Percentiles rank a stretch among this genome's conserved stretches.
These are phyloP conservation scores for Macrochelys suwanniensis DNA, from an alignment of 2,797 vertebrate species.

Conservation along the genomic window DNA sequence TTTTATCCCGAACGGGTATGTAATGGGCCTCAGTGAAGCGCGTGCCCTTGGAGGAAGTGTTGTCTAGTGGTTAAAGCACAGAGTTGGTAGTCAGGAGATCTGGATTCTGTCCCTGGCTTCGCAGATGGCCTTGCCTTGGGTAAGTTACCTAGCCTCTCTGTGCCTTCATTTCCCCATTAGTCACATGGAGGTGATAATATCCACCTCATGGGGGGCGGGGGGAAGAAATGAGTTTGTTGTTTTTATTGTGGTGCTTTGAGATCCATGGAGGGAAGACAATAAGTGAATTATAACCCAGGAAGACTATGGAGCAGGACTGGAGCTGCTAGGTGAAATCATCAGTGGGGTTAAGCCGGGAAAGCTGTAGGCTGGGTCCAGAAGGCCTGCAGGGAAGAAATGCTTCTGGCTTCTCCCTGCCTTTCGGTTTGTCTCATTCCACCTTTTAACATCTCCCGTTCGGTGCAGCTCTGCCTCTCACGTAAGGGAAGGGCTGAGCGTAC, in stretches of 20 bases:
- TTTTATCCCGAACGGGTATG: too few relatives aligned
- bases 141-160: too few relatives aligned
- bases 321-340: background rate
- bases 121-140: background rate
- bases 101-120: background rate
- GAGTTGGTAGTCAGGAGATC: background rate
- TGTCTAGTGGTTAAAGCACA: background rate
- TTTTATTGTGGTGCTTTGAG: background rate
- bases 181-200: too few relatives aligned
- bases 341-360: background rate
- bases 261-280: background rate
- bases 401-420: background rate
- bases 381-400: background rate
- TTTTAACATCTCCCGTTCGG: background rate
- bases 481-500: too few relatives aligned
- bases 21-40: fast-evolving
- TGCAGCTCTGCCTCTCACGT: too few relatives aligned
- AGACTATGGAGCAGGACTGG: background rate
- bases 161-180: background rate
- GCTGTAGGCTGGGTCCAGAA: background rate
- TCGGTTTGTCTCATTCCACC: background rate
- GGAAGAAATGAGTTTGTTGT: background rate
- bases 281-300: too few relatives aligned
- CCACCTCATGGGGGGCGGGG: background rate
- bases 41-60: fast-evolving